Evolutionary conservation across 2,888 invertebrate species (phyloP), one percentile per base, ranked within the genome.

Genomic region (Noctua comes): DNA sequence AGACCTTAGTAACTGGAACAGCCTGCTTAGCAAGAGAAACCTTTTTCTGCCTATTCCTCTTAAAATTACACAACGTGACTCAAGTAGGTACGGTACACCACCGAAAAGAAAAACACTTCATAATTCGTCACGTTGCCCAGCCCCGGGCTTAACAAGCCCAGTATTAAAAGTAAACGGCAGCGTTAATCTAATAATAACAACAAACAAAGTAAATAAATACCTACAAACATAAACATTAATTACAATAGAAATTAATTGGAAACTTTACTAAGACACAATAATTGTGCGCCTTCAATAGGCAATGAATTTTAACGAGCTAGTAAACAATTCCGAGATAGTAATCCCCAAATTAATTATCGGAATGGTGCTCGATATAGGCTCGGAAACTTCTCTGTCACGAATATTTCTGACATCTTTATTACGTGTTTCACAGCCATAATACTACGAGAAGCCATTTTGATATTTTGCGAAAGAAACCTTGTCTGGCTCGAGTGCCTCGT

Each of bases 301-400:
- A 71, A 80, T 86, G 79, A 88, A 84, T 88, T 86, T 84, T 77
- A 87, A 86, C 82, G 78, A 86, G 77, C 77, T 77, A 21, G 51
- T 54, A 27, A 79, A 82, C 82, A 74, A 70, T 80, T 87, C 36
- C 16, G 59, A 73, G 81, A 75, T 79, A 71, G 75, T 85, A 77
- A 78, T 75, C 79, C 62, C 10, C 57, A 72, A 79, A 84, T 88
- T 78, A 80, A 82, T 79, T 76, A 73, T 65, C 62, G 36, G 59
- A 88, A 65, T 75, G 59, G 65, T 59, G 65, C 57, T 73, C 74
- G 36, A 77, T 77, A 74, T 70, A 16, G 59, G 62, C 65, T 31
- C 48, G 64, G 11, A 64, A 74, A 69, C 73, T 81, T 74, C 59
- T 68, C 24, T 77, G 54, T 74, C 59, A 54, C 27, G 36, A 76